These are phyloP conservation scores for Tachina grossa DNA, from an alignment of 2,888 invertebrate genomes.

Conservation along the genomic window DNA sequence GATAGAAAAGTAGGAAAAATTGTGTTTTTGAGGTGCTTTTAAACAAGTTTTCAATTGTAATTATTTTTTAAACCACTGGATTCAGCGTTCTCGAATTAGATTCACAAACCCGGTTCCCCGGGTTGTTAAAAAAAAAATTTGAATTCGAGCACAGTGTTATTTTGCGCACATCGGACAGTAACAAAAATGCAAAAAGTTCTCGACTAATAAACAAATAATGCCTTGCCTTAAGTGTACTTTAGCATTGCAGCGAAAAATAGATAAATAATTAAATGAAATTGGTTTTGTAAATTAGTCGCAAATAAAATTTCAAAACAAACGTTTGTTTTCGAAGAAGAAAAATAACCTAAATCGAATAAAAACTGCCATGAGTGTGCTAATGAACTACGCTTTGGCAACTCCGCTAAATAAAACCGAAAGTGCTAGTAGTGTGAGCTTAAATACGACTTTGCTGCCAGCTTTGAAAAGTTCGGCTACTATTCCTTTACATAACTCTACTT, in stretches of 20 bases:
- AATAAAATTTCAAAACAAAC: conserved; percentile 47
- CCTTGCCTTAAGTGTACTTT: conserved; percentile 40
- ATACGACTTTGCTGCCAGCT: conserved; percentile 21
- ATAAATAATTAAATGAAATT: conserved; percentile 30
- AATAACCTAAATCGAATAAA: not conserved
- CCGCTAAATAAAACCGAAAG: conserved; percentile 18
- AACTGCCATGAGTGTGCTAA: not conserved
- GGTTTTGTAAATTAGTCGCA: conserved; percentile 54
- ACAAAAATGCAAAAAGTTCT: conserved; percentile 18
- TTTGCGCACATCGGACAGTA: conserved; percentile 29
- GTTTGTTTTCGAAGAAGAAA: conserved; percentile 2
- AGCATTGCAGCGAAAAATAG: conserved; percentile 31
- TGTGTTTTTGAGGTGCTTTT: too few relatives aligned
- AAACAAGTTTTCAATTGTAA: too few relatives aligned
- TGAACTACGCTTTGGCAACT: conserved; percentile 20
- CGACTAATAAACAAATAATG: conserved; percentile 39
- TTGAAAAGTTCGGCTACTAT: conserved; percentile 1
- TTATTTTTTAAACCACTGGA: too few relatives aligned
- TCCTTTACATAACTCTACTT: not conserved
- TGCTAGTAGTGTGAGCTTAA: not conserved
- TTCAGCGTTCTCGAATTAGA: too few relatives aligned
- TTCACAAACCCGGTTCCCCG: too few relatives aligned
- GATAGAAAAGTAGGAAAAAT: too few relatives aligned
- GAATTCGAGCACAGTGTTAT: too few relatives aligned
- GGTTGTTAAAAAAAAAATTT: too few relatives aligned